Base-by-base conservation (phyloP, 2,888 invertebrate genomes). In the Lottia scabra region DNA sequence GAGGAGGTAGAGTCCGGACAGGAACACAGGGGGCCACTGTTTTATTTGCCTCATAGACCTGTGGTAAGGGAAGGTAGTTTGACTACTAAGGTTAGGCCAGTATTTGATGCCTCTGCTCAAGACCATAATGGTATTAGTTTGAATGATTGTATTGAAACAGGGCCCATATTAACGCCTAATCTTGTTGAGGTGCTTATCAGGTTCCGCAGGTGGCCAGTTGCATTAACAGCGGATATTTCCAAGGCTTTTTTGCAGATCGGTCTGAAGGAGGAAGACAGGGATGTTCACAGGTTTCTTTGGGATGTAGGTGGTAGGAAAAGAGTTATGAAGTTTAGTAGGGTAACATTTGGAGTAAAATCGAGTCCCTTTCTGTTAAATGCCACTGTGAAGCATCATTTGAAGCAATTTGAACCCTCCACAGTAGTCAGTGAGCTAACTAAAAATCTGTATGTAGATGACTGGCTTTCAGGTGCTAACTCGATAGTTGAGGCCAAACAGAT, bases 141-240 rank as follows among this genome's bases (percentile, higher is more conserved):
- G 16, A 80, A 80, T 75, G 76, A 79, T 62, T 78, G 77, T 64
- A 45, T 78, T 15, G 74, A 80, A 65, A 43, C 72, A 13, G 79
- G 79, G n/a, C 79, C 74, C 15, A 68, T 62, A 13, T 70, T 77
- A 15, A 63, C 72, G 15, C 74, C 70, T 63, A 46, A 71, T 67
- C 30, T 79, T 16, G 64, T 67, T 65, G 70, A 67, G 27, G 44
- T 77, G 12, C 43, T 78, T 19, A n/a, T 77, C 19, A 63, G 78
- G 13, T 78, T 78, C 64, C 46, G 78, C 26, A 19, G 70, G 23
- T 69, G 72, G 68, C 62, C 26, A 56, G n/a, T 75, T 68, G 75
- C 74, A 19, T 44, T 79, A n/a, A 69, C 67, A 1, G 75, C 78
- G 3, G 78, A 78, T 73, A 68, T 70, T 44, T 67, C 68, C 26